Base-by-base conservation (phyloP, 2,797 vertebrate genomes). In the Cottoperca gobio region DNA sequence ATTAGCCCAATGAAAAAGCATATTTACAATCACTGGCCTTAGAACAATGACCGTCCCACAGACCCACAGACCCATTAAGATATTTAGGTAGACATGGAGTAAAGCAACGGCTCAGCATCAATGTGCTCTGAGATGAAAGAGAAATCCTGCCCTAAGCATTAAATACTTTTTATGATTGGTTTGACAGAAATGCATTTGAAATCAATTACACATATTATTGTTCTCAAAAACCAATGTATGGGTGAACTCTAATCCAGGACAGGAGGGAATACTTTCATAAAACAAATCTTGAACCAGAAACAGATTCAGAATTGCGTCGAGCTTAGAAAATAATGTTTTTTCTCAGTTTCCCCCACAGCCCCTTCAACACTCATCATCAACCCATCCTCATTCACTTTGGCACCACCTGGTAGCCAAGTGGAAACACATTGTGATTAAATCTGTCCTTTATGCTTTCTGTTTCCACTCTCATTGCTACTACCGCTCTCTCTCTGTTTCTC, bases 351-450 rank as follows among this genome's bases (percentile, higher is more conserved):
- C 23, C 48, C 64, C 31, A 67, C 54, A 76, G 54, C 19, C 17
- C 28, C 49, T 19, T 35, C 26, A 42, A 67, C 62, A 68, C 65
- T 68, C 76, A 84, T 90, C 79, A 84, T 81, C 86, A 58, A 40
- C 63, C 54, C 68, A 50, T 73, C 53, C 59, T 71, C 26, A 4
- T 37, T 76, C 31, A 60, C 78, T 68, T 53, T 67, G 78, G 68
- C 79, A 73, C 75, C 84, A 84, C 86, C 84, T 85, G 84, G 78
- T 40, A 84, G 75, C 75, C 68, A 68, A 88, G 72, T 80, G 79
- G 89, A 88, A 90, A 86, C 72, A 73, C 81, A 68, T 59, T 83
- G 71, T 71, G 82, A 86, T 92, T 86, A 84, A 86, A 90, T 85
- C 81, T 78, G 70, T 85, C 82, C 87, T 86, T 65, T 78, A 67